These are phyloP conservation scores for Channa maculata DNA, from an alignment of 2,113 vertebrate genomes.

Conservation along the genomic window DNA sequence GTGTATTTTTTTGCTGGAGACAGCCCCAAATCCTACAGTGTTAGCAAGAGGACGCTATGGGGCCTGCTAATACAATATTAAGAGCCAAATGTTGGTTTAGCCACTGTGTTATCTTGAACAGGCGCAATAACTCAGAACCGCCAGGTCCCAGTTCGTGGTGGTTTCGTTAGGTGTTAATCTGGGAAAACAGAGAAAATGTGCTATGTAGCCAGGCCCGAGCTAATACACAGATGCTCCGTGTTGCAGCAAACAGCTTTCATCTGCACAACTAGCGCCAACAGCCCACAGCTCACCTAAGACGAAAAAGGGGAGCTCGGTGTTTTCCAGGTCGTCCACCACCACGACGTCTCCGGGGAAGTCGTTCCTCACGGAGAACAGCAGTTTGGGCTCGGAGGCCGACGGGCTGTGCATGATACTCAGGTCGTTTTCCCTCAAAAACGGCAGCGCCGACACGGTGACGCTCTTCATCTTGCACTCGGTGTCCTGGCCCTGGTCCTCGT, in stretches of 20 bases:
- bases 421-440: constrained; percentile 97
- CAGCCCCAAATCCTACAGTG: neutral
- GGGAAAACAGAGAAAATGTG: neutral
- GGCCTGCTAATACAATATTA: constrained; percentile 30
- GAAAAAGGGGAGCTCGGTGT: constrained; percentile 98
- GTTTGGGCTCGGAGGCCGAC: constrained; percentile 98
- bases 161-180: neutral
- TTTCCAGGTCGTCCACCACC: constrained; percentile 98
- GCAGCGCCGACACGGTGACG: constrained; percentile 98
- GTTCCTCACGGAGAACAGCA: constrained; percentile 97
- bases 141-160: too few species aligned
- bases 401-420: constrained; percentile 99
- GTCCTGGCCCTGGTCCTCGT: constrained; percentile 90
- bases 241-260: constrained; percentile 2
- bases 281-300: constrained; percentile 73
- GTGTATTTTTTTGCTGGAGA: too few species aligned
- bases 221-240: constrained; percentile 50
- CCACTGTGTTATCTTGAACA: constrained; percentile 3
- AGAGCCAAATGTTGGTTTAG: constrained; percentile 19
- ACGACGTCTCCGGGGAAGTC: constrained; percentile 98
- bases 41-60: constrained; percentile 50
- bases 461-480: constrained; percentile 97
- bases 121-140: too few species aligned
- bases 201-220: constrained; percentile 57
- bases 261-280: constrained; percentile 24